Conservation (phyloP, 1,140 invertebrate genomes). For the Episyrphus balteatus region DNA sequence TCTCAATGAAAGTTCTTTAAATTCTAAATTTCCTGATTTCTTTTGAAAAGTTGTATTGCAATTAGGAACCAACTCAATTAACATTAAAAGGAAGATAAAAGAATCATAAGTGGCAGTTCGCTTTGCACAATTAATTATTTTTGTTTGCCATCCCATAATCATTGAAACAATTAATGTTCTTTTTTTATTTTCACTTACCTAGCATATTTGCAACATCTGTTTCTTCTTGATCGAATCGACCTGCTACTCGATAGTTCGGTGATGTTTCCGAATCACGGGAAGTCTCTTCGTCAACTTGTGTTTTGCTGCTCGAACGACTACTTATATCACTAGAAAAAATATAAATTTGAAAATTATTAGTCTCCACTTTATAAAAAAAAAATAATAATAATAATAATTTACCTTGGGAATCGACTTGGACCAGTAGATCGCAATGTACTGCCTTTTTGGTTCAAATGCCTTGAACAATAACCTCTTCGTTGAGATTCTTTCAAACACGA, state of each 20-base stretch:
- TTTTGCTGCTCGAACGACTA: constrained; percentile 39
- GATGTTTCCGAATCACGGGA: constrained; percentile 80
- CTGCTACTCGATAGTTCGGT: constrained; percentile 65
- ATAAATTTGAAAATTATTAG: not conserved
- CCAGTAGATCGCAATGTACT: constrained; percentile 29
- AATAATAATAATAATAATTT: not conserved
- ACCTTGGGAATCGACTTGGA: constrained; percentile 32
- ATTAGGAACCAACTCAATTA: no score
- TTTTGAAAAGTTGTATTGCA: no score
- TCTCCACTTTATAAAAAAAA: not conserved
- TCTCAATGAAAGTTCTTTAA: no score
- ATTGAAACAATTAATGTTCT: no score
- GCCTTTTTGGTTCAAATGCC: constrained; percentile 68
- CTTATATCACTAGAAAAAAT: constrained; percentile 29
- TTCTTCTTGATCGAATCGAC: constrained; percentile 82
- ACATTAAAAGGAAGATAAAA: no score
- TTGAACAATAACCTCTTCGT: constrained; percentile 86
- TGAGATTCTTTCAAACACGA: constrained; percentile 98
- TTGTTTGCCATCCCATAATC: no score
- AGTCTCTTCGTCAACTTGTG: constrained; percentile 77
- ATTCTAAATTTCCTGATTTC: no score
- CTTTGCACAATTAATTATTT: no score
- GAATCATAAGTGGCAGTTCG: no score
- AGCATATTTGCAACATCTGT: constrained; percentile 95
- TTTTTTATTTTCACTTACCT: no score